Conservation (phyloP, 1,140 invertebrate species). For the Radopholus similis region DNA sequence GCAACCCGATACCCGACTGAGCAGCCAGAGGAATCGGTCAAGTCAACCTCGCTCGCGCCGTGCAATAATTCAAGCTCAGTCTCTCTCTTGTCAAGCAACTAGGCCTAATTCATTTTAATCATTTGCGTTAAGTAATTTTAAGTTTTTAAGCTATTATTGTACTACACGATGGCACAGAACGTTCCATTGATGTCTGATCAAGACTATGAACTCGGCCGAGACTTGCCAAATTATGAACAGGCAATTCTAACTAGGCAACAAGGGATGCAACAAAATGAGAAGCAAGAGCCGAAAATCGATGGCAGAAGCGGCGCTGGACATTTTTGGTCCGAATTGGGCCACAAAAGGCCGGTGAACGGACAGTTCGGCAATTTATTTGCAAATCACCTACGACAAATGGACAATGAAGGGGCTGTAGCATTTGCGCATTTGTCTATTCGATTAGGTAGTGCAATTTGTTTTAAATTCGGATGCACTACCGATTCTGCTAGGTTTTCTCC, state of each 20-base stretch:
- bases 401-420: constrained; percentile 29
- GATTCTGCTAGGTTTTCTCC: constrained; percentile 50
- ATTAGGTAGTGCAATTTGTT: constrained; percentile 22
- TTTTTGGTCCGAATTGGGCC: neutral
- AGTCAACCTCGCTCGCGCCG: no score
- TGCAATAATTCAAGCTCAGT: no score
- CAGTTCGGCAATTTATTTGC: constrained; percentile 15
- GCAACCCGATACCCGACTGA: no score
- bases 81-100: no score
- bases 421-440: constrained; percentile 43
- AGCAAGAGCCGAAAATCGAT: neutral
- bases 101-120: no score
- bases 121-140: no score
- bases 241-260: constrained; percentile 2
- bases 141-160: no score
- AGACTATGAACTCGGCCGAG: neutral
- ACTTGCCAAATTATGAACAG: constrained; percentile 20
- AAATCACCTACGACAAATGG: constrained; percentile 22
- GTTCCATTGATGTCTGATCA: constrained; percentile 21
- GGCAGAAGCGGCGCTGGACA: neutral
- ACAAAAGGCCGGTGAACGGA: neutral
- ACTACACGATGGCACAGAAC: no score
- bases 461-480: constrained; percentile 6
- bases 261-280: neutral
- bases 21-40: no score